Conservation (phyloP, 2,888 invertebrate species). For the Synergus gifuensis region DNA sequence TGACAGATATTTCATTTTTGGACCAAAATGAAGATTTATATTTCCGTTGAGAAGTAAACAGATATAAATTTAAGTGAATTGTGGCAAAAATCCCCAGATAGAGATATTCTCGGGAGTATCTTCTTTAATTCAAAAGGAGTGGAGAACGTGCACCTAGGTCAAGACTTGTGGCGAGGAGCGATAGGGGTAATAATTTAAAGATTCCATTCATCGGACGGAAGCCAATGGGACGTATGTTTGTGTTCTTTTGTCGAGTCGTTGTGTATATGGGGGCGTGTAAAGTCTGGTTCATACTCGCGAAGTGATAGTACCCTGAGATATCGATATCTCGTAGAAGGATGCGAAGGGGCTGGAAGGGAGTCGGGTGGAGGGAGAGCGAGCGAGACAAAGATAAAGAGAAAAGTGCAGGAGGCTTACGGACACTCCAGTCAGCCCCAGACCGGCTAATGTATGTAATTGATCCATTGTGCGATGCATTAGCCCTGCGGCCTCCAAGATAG, state of each 20-base stretch:
- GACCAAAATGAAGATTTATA: no score
- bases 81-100: neutral
- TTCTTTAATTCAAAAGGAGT: slow-evolving; percentile 45
- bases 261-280: slow-evolving; percentile 44
- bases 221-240: slow-evolving; percentile 21
- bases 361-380: slow-evolving; percentile 47
- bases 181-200: slow-evolving; percentile 64
- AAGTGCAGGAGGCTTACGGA: slow-evolving; percentile 47
- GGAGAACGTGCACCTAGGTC: slow-evolving; percentile 57
- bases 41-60: neutral
- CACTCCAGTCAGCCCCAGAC: slow-evolving; percentile 52
- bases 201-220: slow-evolving; percentile 61
- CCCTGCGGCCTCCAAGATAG: slow-evolving; percentile 44
- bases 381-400: slow-evolving; percentile 46
- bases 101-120: neutral
- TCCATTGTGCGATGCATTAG: slow-evolving; percentile 76
- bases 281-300: slow-evolving; percentile 52
- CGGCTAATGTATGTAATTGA: slow-evolving; percentile 76
- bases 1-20: no score
- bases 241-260: slow-evolving; percentile 10
- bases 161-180: slow-evolving; percentile 59
- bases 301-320: slow-evolving; percentile 59
- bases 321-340: slow-evolving; percentile 59
- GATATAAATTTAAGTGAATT: neutral
- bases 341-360: slow-evolving; percentile 44